A percentile compares a stretch with the other conserved stretches of the same genome.
phyloP scores from a whole-genome alignment of 2,797 vertebrate species.

The Lycodopsis pacificus region DNA sequence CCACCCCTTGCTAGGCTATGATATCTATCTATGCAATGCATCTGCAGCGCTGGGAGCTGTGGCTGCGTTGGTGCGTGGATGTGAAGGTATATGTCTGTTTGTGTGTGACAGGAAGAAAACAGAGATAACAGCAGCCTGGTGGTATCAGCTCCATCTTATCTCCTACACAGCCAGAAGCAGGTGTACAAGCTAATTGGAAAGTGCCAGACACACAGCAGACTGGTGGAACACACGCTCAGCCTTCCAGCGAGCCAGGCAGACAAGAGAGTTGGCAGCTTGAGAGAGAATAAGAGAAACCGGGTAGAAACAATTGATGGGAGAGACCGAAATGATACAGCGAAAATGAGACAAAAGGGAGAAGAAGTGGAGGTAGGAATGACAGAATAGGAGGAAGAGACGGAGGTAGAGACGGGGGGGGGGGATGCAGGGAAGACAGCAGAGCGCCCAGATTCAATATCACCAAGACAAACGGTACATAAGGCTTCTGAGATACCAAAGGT shows the following conservation, averaged over 20 bases:
- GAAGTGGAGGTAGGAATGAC: constrained; percentile 56
- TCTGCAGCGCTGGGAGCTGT: constrained; percentile 55
- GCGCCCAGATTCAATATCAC: constrained; percentile 58
- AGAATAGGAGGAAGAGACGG: constrained; percentile 58
- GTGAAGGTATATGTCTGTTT: constrained; percentile 66
- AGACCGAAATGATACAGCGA: constrained; percentile 51
- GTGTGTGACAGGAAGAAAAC: constrained; percentile 78
- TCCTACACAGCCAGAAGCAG: constrained; percentile 80
- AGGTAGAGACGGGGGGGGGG: constrained; percentile 35
- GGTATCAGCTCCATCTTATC: constrained; percentile 82
- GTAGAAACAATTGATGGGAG: constrained; percentile 47
- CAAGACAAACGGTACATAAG: constrained; percentile 65
- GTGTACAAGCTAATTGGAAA: constrained; percentile 85
- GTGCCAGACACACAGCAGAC: constrained; percentile 72
- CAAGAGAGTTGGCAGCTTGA: constrained; percentile 54
- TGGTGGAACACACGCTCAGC: constrained; percentile 69
- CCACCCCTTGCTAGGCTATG: constrained; percentile 61
- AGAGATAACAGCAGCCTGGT: constrained; percentile 76
- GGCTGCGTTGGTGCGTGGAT: constrained; percentile 40
- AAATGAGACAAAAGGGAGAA: constrained; percentile 67
- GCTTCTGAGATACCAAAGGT: constrained; percentile 56
- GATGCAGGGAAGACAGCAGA: constrained; percentile 44
- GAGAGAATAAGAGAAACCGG: constrained; percentile 22
- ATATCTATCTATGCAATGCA: constrained; percentile 57
- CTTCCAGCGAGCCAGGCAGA: constrained; percentile 56